Conservation (phyloP, 2,888 invertebrate species). For the Cryptocephalus primarius region DNA sequence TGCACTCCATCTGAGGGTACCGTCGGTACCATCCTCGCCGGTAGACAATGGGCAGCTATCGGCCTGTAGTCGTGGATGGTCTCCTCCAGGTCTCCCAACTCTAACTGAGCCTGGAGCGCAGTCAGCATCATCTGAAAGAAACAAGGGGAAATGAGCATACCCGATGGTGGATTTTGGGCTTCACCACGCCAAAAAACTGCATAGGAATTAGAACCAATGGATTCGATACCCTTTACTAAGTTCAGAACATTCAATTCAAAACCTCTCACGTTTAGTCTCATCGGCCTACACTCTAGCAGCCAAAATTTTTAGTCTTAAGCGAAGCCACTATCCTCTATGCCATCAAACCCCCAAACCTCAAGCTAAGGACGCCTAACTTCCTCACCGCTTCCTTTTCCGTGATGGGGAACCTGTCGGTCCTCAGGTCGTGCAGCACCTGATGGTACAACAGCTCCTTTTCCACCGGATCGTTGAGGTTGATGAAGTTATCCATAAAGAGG, state of each 20-base stretch:
- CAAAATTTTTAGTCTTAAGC: too few relatives aligned
- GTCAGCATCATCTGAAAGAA: slow-evolving; percentile 75
- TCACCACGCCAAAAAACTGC: too few relatives aligned
- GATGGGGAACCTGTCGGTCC: slow-evolving; percentile 85
- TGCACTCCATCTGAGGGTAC: slow-evolving; percentile 76
- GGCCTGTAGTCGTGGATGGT: slow-evolving; percentile 48
- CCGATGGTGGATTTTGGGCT: too few relatives aligned
- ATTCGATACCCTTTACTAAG: too few relatives aligned
- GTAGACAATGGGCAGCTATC: slow-evolving; percentile 71
- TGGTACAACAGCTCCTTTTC: slow-evolving; percentile 91
- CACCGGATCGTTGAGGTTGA: slow-evolving; percentile 72
- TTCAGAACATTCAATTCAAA: too few relatives aligned
- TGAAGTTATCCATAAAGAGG: slow-evolving; percentile 67
- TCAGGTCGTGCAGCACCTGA: slow-evolving; percentile 81
- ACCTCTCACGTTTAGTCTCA: too few relatives aligned
- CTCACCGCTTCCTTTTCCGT: slow-evolving; percentile 89
- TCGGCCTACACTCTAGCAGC: too few relatives aligned
- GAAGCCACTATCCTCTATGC: too few relatives aligned
- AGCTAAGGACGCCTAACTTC: too few relatives aligned
- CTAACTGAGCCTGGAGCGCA: slow-evolving; percentile 86
- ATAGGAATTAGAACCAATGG: too few relatives aligned
- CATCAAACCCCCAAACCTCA: too few relatives aligned
- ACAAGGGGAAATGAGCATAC: not conserved
- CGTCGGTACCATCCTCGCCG: slow-evolving; percentile 67
- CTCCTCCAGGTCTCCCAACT: slow-evolving; percentile 73